Evolutionary conservation across 2,888 invertebrate species (phyloP), one percentile per base, ranked within the genome.

Genomic region (Heliconius hortense): DNA sequence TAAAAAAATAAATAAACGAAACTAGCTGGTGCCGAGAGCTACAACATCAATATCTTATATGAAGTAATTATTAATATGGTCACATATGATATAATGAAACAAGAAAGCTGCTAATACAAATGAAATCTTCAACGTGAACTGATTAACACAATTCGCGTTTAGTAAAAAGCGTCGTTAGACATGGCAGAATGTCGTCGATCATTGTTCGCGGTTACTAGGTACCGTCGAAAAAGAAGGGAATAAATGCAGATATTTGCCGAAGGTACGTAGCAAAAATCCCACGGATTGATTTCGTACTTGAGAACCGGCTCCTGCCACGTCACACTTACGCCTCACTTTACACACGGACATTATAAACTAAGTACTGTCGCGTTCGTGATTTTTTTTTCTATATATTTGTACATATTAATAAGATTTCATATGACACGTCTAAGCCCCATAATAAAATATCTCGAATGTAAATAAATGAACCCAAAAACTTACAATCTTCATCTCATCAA

Each of bases 271-370:
- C 62, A 74, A 78, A 74, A 76, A 79, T 80, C 77, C 78, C 78
- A 79, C 79, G 78, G 80, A 73, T 71, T 66, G 74, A 79, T 77
- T 74, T 74, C 79, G 74, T 77, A 77, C 74, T 72, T 28, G 68
- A 75, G 64, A 81, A 81, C 81, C 81, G 80, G 81, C 77, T 79
- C 72, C 77, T 48, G 72, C 66, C 74, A 71, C 66, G 79, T 78
- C 79, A 79, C 76, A 77, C 75, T 80, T 79, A 79, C 77, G 78
- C 74, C 66, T 78, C 59, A 76, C 73, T 72, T 28, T 76, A 75
- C 77, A 77, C 77, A 73, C 24, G 8, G 39, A 18, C 4, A 18
- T 60, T 71, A 26, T 71, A 71, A 71, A 60, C 2, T 10, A 43
- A n/a, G 26, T 24, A 60, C 60, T 62, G 26, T 39, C 4, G 60